These are phyloP conservation scores for Urocynchramus pylzowi DNA, from an alignment of 2,113 vertebrate genomes.

Conservation along the genomic window DNA sequence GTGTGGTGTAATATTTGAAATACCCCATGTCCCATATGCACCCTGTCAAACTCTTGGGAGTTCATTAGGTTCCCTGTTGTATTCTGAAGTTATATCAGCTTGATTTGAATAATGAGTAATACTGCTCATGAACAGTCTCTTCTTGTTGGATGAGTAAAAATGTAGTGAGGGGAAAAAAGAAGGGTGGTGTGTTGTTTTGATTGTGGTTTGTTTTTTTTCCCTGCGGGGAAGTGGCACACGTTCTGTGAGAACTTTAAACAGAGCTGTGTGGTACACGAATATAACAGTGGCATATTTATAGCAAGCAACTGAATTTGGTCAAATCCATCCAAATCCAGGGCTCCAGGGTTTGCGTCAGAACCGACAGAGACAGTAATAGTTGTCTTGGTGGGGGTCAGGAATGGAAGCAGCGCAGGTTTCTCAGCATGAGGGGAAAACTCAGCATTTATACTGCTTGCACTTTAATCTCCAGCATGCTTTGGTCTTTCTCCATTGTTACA, in stretches of 20 bases:
- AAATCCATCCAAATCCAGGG: not conserved
- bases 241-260: not conserved
- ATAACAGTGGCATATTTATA: not conserved
- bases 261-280: not conserved
- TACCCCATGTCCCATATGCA: fast-evolving
- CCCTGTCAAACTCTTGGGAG: not conserved
- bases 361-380: fast-evolving
- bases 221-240: not conserved
- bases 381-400: not conserved
- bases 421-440: not conserved
- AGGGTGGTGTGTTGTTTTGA: not conserved
- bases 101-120: not conserved
- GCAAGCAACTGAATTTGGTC: not conserved
- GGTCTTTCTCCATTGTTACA: not conserved
- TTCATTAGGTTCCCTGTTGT: not conserved
- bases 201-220: not conserved
- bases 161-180: not conserved
- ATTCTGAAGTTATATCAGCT: not conserved
- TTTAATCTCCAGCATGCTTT: not conserved
- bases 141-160: not conserved
- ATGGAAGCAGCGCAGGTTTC: not conserved
- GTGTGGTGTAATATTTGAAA: not conserved
- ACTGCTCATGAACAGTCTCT: not conserved
- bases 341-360: not conserved
- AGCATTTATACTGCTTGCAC: not conserved